Conservation (phyloP, 2,113 vertebrate genomes). For the Xiphorhynchus elegans region DNA sequence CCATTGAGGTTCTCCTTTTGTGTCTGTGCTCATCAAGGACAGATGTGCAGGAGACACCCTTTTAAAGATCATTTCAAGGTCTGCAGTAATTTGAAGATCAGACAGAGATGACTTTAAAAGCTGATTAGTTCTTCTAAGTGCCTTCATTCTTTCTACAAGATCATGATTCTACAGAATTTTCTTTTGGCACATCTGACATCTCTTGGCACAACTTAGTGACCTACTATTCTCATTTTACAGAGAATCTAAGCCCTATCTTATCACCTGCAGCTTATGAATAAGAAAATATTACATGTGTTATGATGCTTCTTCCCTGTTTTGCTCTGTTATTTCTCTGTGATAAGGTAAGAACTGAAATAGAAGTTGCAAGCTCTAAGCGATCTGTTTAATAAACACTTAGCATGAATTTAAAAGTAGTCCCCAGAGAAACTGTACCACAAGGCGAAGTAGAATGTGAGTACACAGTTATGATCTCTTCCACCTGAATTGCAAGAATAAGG, state of each 20-base stretch:
- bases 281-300: not conserved
- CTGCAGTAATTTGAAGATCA: not conserved
- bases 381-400: not conserved
- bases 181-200: not conserved
- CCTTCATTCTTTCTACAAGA: not conserved
- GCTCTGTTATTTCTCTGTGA: not conserved
- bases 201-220: not conserved
- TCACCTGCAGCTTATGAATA: not conserved
- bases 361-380: not conserved
- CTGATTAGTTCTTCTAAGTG: not conserved
- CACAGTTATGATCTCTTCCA: not conserved
- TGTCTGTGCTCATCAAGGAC: not conserved
- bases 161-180: not conserved
- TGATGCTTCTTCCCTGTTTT: not conserved
- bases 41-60: not conserved
- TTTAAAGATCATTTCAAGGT: not conserved
- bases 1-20: not conserved
- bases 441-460: not conserved
- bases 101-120: not conserved
- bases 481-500: not conserved
- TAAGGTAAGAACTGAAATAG: not conserved
- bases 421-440: not conserved
- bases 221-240: not conserved
- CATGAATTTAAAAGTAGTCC: not conserved
- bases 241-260: not conserved